Base-by-base conservation (phyloP, 2,113 vertebrate genomes). In the Nannobrachium achirus region DNA sequence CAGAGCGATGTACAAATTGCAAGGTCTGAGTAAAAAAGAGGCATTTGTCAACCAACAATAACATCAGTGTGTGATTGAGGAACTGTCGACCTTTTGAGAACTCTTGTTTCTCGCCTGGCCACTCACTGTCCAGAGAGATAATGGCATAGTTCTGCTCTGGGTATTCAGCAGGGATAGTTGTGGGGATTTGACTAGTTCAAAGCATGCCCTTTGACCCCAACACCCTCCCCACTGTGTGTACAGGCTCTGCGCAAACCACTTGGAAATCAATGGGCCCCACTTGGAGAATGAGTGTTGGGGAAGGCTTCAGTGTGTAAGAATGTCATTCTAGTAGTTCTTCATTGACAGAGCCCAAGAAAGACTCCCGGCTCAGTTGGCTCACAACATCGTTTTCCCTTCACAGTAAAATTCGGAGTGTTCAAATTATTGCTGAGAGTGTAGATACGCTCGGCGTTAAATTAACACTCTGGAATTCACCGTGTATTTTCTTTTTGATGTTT, bases 121-220 rank as follows among this genome's bases (percentile, higher is more conserved):
- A 61, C 42, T 68, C 40, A 33, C 51, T 70, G 71, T 87, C 69
- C 46, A 76, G 33, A 68, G 7, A 52, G 53, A 68, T 80, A 86
- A 87, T 81, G 84, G 52, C 73, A 73, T 78, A 80, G 79, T 67
- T 82, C 48, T 60, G 73, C 50, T 73, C 41, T 40, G 57, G 62
- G 61, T 63, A 39, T 83, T 77, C 63, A 64, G 56, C 9, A 8
- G 55, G 64, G 64, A 63, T 50, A 73, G 67, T 15, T 76, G 20
- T 57, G 58, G 69, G 73, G 66, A 52, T 74, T 87, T 79, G 61
- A 59, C 78, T 61, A 62, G 71, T 80, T 80, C 64, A 86, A 76
- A 85, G 58, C 46, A 19, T 20, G 25, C 8, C 20, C 39, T 44
- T 69, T 25, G 42, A 73, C 49, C 42, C 77, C 55, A 79, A 66